phyloP scores from a whole-genome alignment of 2,113 vertebrate species.

The Rhynchomys soricoides region DNA sequence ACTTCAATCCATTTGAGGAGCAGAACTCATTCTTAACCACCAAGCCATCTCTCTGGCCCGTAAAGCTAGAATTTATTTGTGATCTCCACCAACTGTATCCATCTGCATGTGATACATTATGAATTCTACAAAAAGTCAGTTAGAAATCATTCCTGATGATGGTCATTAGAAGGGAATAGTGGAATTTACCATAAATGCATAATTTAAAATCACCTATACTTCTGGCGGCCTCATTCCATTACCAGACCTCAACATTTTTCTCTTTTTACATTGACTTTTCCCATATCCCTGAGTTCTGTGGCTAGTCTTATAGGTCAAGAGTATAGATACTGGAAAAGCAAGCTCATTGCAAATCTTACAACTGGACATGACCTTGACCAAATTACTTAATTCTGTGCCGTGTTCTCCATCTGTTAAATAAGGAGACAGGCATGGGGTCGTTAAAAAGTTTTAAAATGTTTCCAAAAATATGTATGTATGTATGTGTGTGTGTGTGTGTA shows the following conservation, averaged over 20 bases:
- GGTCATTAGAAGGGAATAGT: background rate
- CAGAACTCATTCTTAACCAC: background rate
- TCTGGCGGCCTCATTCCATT: background rate
- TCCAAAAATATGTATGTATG: background rate
- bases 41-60: too few relatives aligned
- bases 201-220: background rate
- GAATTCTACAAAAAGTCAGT: background rate
- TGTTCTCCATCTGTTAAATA: background rate
- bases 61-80: background rate
- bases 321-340: background rate
- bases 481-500: background rate
- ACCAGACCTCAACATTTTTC: background rate
- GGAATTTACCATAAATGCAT: background rate
- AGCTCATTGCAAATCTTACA: background rate
- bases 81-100: background rate
- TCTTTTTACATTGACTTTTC: background rate
- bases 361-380: background rate
- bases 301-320: background rate
- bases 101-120: background rate
- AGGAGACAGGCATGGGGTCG: rapidly evolving
- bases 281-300: too few relatives aligned
- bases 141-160: background rate
- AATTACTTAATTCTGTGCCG: background rate
- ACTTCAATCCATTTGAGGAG: background rate
- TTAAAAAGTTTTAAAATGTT: background rate